phyloP scores from a whole-genome alignment of 2,797 vertebrate species.

The Acrocephalus scirpaceus region DNA sequence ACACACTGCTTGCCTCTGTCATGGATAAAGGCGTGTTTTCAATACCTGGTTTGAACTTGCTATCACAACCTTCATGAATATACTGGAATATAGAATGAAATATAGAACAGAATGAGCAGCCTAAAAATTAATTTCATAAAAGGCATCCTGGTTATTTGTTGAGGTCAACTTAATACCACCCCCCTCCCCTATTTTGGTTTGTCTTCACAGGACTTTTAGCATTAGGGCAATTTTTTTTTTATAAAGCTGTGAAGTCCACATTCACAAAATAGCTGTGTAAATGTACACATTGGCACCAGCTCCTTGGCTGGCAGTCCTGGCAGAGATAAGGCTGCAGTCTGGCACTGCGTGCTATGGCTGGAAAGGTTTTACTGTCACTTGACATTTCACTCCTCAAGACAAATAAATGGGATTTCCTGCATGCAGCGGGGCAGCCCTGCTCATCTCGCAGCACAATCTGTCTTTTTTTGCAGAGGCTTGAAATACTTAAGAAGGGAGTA shows the following conservation, averaged over 20 bases:
- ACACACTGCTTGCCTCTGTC: accelerated
- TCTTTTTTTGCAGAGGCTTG: slow-evolving; percentile 6
- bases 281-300: background rate
- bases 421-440: background rate
- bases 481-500: slow-evolving; percentile 5
- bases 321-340: background rate
- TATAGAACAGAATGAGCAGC: background rate
- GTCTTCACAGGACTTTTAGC: background rate
- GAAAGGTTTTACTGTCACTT: background rate
- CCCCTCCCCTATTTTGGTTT: background rate
- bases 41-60: background rate
- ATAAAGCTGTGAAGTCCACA: background rate
- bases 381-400: background rate
- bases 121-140: background rate
- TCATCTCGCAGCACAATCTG: background rate
- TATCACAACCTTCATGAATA: background rate
- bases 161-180: background rate
- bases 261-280: background rate
- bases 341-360: background rate
- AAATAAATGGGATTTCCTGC: slow-evolving; percentile 2
- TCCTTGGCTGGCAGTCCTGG: background rate
- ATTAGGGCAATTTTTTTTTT: background rate
- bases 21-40: background rate
- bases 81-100: background rate
- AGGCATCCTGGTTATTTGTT: background rate